Percentiles rank a stretch among this genome's conserved stretches.
phyloP scores from a whole-genome alignment of 1,140 invertebrate species.

The Procambarus clarkii region DNA sequence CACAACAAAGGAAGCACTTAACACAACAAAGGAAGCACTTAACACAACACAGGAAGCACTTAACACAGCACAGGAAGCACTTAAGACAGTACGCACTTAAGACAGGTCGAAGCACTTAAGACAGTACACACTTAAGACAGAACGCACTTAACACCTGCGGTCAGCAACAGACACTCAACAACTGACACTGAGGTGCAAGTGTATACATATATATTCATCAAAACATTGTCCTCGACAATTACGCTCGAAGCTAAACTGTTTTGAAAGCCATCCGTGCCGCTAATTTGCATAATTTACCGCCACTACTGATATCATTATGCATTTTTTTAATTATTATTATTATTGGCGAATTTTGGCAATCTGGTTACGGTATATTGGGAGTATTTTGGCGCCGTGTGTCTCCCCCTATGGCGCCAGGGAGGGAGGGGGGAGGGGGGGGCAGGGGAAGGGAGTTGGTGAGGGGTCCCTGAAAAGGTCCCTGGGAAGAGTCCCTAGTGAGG shows the following conservation, averaged over 20 bases:
- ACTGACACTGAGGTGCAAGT: background rate
- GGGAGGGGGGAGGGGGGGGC: no score
- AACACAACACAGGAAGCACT: background rate
- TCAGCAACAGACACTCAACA: background rate
- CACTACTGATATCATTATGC: constrained; percentile 29
- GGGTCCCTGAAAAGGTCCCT: no score
- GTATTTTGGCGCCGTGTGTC: background rate
- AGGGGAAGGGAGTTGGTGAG: no score
- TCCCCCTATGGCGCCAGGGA: no score
- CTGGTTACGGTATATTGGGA: constrained; percentile 13
- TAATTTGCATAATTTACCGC: constrained; percentile 49
- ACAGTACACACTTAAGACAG: background rate
- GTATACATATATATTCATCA: constrained; percentile 22
- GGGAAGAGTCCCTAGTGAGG: no score
- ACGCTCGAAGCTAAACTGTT: constrained; percentile 27
- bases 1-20: background rate
- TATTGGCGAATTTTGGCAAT: constrained; percentile 20
- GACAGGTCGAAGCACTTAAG: background rate
- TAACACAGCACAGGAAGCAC: background rate
- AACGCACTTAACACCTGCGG: background rate
- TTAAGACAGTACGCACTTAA: background rate
- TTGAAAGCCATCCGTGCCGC: constrained; percentile 23
- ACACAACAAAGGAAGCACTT: background rate
- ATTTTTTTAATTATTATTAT: constrained; percentile 33
- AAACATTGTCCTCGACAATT: constrained; percentile 35